phyloP scores from a whole-genome alignment of 1,140 invertebrate genomes.

The Drosophila melanica region DNA sequence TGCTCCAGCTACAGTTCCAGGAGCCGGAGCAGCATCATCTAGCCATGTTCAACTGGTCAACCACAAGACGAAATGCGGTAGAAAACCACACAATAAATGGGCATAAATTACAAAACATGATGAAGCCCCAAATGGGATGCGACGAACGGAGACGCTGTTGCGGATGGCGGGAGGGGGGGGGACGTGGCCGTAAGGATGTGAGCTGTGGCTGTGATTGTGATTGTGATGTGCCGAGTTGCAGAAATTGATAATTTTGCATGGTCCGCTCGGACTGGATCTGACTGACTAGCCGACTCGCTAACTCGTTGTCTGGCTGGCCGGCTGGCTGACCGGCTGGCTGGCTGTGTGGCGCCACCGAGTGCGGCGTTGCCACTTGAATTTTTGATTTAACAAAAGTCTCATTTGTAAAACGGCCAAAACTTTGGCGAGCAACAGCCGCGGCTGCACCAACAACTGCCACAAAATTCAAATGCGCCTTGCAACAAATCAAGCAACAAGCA shows the following conservation, averaged over 20 bases:
- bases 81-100: conserved; percentile 80
- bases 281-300: neutral
- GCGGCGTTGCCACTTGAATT: conserved; percentile 81
- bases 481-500: conserved; percentile 28
- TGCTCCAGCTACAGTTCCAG: conserved; percentile 47
- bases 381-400: conserved; percentile 81
- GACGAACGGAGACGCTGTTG: neutral
- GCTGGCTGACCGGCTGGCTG: conserved; percentile 20
- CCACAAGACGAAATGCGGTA: conserved; percentile 71
- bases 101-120: conserved; percentile 80
- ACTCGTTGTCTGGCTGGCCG: conserved; percentile 12
- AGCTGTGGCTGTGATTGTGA: conserved; percentile 6
- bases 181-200: conserved; percentile 10
- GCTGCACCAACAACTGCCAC: conserved; percentile 3
- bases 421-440: conserved; percentile 14
- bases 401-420: conserved; percentile 70
- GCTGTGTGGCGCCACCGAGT: conserved; percentile 70
- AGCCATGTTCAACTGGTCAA: conserved; percentile 46
- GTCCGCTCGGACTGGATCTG: conserved; percentile 1
- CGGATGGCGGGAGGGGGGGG: no score
- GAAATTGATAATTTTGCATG: conserved; percentile 44
- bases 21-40: conserved; percentile 9
- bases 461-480: conserved; percentile 64
- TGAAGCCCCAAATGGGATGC: conserved; percentile 43
- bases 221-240: conserved; percentile 20